Evolutionary conservation across 2,888 invertebrate species (phyloP), one percentile per base, ranked within the genome.

Genomic region (Erpobdella octoculata): DNA sequence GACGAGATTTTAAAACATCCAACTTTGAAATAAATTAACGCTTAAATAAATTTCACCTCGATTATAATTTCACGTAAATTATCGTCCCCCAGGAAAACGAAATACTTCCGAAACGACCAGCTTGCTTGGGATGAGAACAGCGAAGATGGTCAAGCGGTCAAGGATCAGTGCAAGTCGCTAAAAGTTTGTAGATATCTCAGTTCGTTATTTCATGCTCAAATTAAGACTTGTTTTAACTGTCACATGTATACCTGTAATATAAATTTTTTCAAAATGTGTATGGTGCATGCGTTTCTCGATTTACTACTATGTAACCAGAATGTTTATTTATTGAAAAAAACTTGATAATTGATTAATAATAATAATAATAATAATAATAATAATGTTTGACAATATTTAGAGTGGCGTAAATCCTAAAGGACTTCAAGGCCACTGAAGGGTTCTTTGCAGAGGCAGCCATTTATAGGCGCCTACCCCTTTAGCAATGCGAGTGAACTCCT

Each of bases 101-200:
- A 94, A 86, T 98, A 97, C 85, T 98, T 97, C 86, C 93, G 94
- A 85, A 91, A 94, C 83, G 95, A 95, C 70, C 91, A 92, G 86
- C 87, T 98, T 81, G 94, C 94, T 85, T 98, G 97, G 97, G 94
- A 97, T 83, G 93, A 93, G 78, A 92, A 93, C 82, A 93, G 92
- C 81, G 91, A 92, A 66, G 93, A 94, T 74, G 97, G 96, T 71
- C 89, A 93, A 85, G 98, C 97, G 82, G 97, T 99, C 59, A 88
- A 93, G 79, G 94, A 96, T 84, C 95, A 96, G 84, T 97, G 97
- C 86, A 95, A 94, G 87, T 95, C 95, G 71, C 85, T 98, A 78
- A 86, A 89, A 86, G 93, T 93, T 1, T n/a, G 53, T 53, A 5
- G 4, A 28, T 28, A 53, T 53, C 15, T 21, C 53, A 53, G n/a